Evolutionary conservation across 2,888 invertebrate genomes (phyloP), one percentile per base, ranked within the genome.

Genomic region (Cryptocephalus moraei): DNA sequence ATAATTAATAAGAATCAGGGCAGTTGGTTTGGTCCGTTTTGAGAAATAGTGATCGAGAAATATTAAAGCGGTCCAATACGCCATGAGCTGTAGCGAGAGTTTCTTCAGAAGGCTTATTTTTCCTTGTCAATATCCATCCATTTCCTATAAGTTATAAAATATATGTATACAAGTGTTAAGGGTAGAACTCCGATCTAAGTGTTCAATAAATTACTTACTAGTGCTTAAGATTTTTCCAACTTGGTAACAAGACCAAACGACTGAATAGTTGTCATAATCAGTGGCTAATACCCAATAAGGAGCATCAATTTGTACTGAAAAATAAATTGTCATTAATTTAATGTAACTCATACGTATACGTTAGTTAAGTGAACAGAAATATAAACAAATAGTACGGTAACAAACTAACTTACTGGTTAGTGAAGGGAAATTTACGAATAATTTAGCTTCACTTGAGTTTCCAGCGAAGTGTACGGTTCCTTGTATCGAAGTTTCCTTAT

Each of bases 241-340:
- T 22, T 79, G 74, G 1, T 60, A 62, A 57, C 84, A 84, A 31
- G 78, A 76, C 72, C 81, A 84, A 4, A 82, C 77, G 0, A 83
- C 74, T 0, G 81, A 69, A 54, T 77, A 84, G 32, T 69, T 69
- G 0, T 67, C 67, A 60, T 84, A 84, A 61, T 84, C 82, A 0
- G 83, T 82, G 32, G 73, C 76, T 10, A 84, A 58, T 1, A 84
- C 69, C 80, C 81, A 82, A 59, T 82, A 81, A 1, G 78, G 75
- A 1, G 75, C 73, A 31, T 76, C 73, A 36, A 73, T 67, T 32
- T 70, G 63, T 32, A 77, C 73, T 68, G 65, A 38, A 69, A 70
- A 8, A 56, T 50, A 54, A 50, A 71, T 50, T 2, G 72, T 64
- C 6, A 22, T 22, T 2, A 22, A 22, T 22, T 2, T 22, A 22